Evolutionary conservation across 2,797 vertebrate genomes (phyloP).

Genomic region (Nannoperca australis): DNA sequence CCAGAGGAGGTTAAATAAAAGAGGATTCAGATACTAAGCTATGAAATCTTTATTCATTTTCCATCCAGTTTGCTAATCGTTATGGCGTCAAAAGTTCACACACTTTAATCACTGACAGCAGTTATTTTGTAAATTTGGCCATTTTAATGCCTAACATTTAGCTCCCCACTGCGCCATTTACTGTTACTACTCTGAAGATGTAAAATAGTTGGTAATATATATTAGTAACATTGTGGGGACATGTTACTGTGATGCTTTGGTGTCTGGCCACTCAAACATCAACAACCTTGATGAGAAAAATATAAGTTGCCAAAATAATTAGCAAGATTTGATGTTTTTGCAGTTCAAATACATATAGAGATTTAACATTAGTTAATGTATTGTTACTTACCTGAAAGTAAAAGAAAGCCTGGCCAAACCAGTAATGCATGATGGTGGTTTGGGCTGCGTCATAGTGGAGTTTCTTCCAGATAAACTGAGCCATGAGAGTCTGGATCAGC

Average conservation of each 20-base stretch:
- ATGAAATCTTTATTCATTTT: too few relatives aligned
- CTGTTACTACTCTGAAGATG: neutral
- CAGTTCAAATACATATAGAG: neutral
- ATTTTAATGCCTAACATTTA: neutral
- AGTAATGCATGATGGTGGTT: constrained; percentile 95
- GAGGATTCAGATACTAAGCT: too few relatives aligned
- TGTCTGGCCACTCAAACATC: neutral
- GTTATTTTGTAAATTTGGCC: neutral
- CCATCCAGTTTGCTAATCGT: too few relatives aligned
- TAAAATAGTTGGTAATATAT: neutral
- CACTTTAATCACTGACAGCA: neutral
- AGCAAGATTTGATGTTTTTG: neutral
- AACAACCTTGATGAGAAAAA: neutral
- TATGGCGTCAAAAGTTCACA: neutral
- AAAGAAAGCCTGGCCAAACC: constrained; percentile 98
- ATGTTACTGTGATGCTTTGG: neutral
- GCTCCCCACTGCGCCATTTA: neutral
- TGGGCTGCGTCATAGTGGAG: constrained; percentile 90
- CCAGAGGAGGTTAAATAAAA: too few relatives aligned
- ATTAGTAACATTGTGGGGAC: neutral
- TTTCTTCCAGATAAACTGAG: constrained; percentile 92
- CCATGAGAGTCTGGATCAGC: constrained; percentile 90
- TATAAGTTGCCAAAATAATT: neutral
- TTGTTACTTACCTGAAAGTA: constrained; percentile 87
- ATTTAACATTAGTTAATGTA: neutral